Evolutionary conservation across 2,888 invertebrate genomes (phyloP), one percentile per base, ranked within the genome.

Genomic region (Eudemis profundana): DNA sequence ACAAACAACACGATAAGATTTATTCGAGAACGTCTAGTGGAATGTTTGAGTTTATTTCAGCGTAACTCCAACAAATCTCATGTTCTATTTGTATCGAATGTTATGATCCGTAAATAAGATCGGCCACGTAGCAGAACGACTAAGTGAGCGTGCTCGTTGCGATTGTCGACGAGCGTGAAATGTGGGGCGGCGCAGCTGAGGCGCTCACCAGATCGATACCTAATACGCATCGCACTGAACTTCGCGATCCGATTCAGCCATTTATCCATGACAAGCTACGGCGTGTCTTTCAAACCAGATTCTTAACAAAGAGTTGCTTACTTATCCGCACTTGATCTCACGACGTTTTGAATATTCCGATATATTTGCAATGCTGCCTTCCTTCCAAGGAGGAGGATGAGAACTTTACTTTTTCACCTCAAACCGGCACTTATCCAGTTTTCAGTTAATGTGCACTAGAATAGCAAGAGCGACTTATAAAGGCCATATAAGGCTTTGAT

Each of bases 181-280:
- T 89, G 86, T 88, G 85, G 87, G 82, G 80, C 85, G 83, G 83
- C 84, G 83, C 81, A 83, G 82, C 83, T 85, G 83, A 87, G 81
- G 83, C 85, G 80, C 78, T 85, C 84, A 78, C 81, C 77, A 85
- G 86, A 90, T 90, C 89, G 88, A 90, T 90, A 89, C 85, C 82
- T 83, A 85, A 89, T 88, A 90, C 89, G 85, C 86, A 81, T 76
- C 84, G 84, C 82, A 84, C 85, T 85, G 79, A 85, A 86, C 85
- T 82, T 76, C 78, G 84, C 83, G 82, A 79, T 85, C 84, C 83
- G 81, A 81, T 84, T 84, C 80, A 79, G 82, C 80, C 76, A 79
- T 78, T 78, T 79, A 77, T 74, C 77, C 74, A 75, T 54, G 66
- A 72, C 67, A 70, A 69, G 73, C 72, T 69, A 70, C 69, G 29